Base-by-base conservation (phyloP, 2,113 vertebrate species). In the Megaptera novaeangliae region DNA sequence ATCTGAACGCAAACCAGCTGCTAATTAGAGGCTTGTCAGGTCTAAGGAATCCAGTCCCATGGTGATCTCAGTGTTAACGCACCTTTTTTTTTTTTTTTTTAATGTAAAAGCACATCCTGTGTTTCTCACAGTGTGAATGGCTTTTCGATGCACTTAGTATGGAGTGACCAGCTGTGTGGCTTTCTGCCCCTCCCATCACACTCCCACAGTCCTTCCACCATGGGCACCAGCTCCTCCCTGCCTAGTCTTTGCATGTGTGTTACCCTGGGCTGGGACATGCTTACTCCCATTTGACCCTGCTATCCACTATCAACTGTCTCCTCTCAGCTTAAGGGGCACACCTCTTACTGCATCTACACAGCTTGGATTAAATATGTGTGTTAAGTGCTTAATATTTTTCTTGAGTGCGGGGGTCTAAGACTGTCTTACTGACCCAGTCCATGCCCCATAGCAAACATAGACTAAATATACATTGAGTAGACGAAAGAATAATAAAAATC, bases 21-120 rank as follows among this genome's bases (percentile, higher is more conserved):
- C 96, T 98, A 96, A 97, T 98, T 98, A 96, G 92, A 85, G 88
- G 9, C 88, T 95, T 91, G 8, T 8, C 91, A 95, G 63, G 44
- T 86, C 49, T 84, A 44, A 93, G 25, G 91, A 97, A 92, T 72
- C 83, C 52, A 92, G 83, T 57, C 69, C 81, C 75, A 1, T 9
- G 34, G n/a, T 25, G 72, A 83, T 88, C 88, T 91, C 93, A n/a
- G 66, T n/a, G 68, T 83, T 93, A 80, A 89, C 57, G 83, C 91
- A 90, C 41, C 78, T 95, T 52, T 72, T 69, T 85, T 81, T 89
- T 85, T 81, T 89, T 36, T 36, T 36, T 36, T 36, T 36, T 36
- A 36, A 80, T 74, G 49, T 63, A 20, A 46, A 91, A 80, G 52
- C 69, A 12, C 49, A 31, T 64, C 68, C 52, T n/a, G 12, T 71